Percentiles rank a stretch among this genome's conserved stretches.
Evolutionary conservation across 2,888 invertebrate genomes (phyloP).

Genomic region (Netelia melanura): DNA sequence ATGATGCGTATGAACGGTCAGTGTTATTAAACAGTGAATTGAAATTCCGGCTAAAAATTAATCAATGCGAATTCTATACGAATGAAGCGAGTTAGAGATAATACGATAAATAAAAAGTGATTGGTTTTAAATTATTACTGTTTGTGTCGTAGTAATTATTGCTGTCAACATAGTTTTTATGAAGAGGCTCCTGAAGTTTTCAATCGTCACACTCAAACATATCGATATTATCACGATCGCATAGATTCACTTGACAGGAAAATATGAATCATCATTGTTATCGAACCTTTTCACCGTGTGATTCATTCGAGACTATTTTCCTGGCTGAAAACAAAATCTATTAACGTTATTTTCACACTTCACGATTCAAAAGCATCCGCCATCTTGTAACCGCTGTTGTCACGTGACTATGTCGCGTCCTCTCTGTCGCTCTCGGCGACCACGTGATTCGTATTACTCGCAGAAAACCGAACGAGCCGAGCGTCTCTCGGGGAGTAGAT

Average conservation of each 20-base stretch:
- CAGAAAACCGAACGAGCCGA: neutral
- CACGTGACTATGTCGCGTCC: constrained; percentile 55
- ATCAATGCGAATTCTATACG: constrained; percentile 52
- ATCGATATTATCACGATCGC: too few species aligned
- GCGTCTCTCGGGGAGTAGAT: neutral
- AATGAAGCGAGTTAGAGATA: constrained; percentile 52
- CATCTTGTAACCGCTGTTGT: constrained; percentile 40
- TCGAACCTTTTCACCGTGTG: too few species aligned
- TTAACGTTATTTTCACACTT: neutral
- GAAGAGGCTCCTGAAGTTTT: neutral
- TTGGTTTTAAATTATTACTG: constrained; percentile 35
- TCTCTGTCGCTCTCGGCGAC: constrained; percentile 23
- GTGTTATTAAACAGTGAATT: constrained; percentile 34
- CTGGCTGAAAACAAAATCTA: too few species aligned
- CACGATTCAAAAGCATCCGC: constrained; percentile 53
- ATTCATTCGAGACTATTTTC: too few species aligned
- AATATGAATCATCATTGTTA: too few species aligned
- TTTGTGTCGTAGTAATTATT: too few species aligned
- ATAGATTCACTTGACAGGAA: too few species aligned
- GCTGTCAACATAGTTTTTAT: too few species aligned
- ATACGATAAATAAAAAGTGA: constrained; percentile 61
- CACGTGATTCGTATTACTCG: constrained; percentile 61
- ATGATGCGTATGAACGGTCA: constrained; percentile 44
- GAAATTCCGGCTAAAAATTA: constrained; percentile 49
- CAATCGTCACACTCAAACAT: neutral